Conservation (phyloP, 2,797 vertebrate species). For the Paguma larvata region DNA sequence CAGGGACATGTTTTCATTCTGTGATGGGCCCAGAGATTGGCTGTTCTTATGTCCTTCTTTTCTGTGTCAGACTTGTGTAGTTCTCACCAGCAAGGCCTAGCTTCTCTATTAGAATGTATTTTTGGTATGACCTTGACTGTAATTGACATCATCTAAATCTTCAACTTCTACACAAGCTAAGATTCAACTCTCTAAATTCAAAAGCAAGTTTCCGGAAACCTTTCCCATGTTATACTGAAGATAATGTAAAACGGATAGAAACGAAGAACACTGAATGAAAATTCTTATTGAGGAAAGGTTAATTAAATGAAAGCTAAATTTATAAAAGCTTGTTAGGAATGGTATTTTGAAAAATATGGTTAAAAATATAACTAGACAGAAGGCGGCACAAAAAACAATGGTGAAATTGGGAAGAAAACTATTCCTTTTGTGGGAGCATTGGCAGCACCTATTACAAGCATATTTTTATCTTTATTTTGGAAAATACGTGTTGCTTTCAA, state of each 20-base stretch:
- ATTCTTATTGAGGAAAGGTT: slow-evolving; percentile 45
- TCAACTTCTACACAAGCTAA: background rate
- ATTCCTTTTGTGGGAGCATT: slow-evolving; percentile 16
- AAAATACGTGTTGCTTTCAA: slow-evolving; percentile 37
- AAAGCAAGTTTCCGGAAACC: background rate
- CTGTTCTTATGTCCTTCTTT: background rate
- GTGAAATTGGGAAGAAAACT: background rate
- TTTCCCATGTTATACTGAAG: background rate
- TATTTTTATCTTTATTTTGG: slow-evolving; percentile 67
- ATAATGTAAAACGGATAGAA: background rate
- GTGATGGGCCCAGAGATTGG: background rate
- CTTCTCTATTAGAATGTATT: background rate
- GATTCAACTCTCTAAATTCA: background rate
- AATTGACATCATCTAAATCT: slow-evolving; percentile 8
- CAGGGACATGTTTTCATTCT: background rate
- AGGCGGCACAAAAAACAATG: background rate
- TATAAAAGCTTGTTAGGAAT: slow-evolving; percentile 35
- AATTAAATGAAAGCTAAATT: slow-evolving; percentile 59
- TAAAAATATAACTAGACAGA: slow-evolving; percentile 62
- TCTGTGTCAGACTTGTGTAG: background rate
- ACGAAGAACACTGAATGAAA: background rate
- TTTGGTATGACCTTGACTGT: slow-evolving; percentile 7
- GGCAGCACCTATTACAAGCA: background rate
- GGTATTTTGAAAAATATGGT: slow-evolving; percentile 56
- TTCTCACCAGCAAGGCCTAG: background rate